Conservation (phyloP, 2,888 invertebrate genomes). For the Drosophila lutescens region DNA sequence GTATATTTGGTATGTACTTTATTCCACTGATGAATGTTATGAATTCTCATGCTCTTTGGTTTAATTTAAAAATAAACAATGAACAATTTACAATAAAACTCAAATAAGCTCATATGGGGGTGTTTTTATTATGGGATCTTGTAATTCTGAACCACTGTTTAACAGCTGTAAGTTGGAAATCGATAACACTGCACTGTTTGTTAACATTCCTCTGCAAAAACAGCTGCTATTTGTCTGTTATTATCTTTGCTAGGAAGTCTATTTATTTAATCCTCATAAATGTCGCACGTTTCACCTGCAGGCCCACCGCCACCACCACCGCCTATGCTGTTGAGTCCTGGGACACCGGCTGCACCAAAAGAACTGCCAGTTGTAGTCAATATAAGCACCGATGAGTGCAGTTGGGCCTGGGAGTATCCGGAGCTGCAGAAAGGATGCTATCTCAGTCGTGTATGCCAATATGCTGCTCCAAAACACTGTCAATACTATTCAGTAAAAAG, state of each 20-base stretch:
- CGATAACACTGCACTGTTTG: slow-evolving; percentile 10
- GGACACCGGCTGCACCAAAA: neutral
- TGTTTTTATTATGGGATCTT: neutral
- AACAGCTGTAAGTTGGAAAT: neutral
- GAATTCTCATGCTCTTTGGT: slow-evolving; percentile 47
- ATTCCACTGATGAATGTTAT: slow-evolving; percentile 43
- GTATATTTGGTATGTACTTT: slow-evolving; percentile 47
- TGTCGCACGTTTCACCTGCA: slow-evolving; percentile 39
- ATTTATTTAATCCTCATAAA: slow-evolving; percentile 11
- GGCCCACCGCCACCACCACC: slow-evolving; percentile 45
- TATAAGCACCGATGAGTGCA: slow-evolving; percentile 82
- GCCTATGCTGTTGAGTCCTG: neutral
- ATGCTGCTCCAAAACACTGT: slow-evolving; percentile 85
- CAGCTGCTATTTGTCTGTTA: slow-evolving; percentile 32
- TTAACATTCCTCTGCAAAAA: slow-evolving; percentile 4
- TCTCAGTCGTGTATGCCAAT: slow-evolving; percentile 85
- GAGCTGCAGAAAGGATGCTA: slow-evolving; percentile 87
- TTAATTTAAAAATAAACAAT: slow-evolving; percentile 65
- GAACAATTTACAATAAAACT: slow-evolving; percentile 43
- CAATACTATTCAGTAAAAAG: slow-evolving; percentile 83
- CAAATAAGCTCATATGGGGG: slow-evolving; percentile 19
- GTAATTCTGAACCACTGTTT: neutral
- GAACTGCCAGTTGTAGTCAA: neutral
- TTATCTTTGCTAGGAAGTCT: neutral
- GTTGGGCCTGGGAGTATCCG: slow-evolving; percentile 86